Evolutionary conservation across 2,113 vertebrate species (phyloP), one percentile per base, ranked within the genome.

Genomic region (Marmota flaviventris): DNA sequence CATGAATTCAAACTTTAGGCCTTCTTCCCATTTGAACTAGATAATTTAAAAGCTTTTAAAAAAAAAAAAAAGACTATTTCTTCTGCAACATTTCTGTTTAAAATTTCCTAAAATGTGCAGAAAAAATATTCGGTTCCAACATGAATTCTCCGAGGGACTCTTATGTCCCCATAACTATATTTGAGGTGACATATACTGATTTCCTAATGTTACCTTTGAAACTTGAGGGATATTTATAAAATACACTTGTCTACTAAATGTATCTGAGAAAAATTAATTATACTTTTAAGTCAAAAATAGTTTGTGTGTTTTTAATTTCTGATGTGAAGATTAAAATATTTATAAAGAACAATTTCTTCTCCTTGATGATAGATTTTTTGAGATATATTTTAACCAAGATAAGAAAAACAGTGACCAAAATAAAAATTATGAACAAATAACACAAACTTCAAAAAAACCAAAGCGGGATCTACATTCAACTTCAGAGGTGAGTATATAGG

Each of bases 1-100:
- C 96, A 96, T 95, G 97, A 98, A 99, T 98, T 99, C 98, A 98
- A 98, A 98, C 95, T 98, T 98, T 98, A 42, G 94, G 97, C 96
- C 97, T 98, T 97, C 97, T 97, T 98, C 97, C 96, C 97, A 97
- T 98, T 98, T 98, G 98, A 98, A 98, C 95, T 98, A 98, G 97
- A 75, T 83, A 96, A 95, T 95, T 95, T 85, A 93, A 94, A 94
- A 89, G 58, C 61, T 87, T 45, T 98, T 98, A 16, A 53, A 53
- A 53, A 53, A 53, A 3, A 98, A 86, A 98, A 96, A 98, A 98
- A 98, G 97, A 97, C 96, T 96, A 97, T 98, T 98, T 98, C 96
- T 98, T 97, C 95, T 97, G 97, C 97, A 98, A 98, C 95, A 97
- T 98, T 98, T 98, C 92, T 97, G 95, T 94, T 96, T 98, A 98